These are phyloP conservation scores for Liodrosophila aerea DNA, from an alignment of 2,888 invertebrate genomes.

Conservation along the genomic window DNA sequence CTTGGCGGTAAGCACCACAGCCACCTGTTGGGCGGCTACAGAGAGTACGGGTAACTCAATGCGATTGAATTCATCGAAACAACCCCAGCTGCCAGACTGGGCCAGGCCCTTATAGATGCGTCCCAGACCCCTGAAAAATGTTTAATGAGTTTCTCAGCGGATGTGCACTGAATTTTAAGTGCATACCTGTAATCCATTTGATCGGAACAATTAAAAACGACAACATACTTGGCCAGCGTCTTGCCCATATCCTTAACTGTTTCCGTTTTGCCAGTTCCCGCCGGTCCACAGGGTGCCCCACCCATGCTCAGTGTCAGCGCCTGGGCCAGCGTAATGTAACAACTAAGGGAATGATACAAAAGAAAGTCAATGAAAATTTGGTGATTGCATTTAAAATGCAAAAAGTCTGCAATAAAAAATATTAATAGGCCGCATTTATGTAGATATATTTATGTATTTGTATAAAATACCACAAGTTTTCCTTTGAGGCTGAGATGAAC, in stretches of 20 bases:
- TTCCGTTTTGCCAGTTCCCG: conserved; percentile 99
- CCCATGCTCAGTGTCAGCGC: conserved; percentile 98
- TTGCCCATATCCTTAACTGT: conserved; percentile 99
- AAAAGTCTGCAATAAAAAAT: conserved; percentile 20
- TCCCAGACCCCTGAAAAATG: conserved; percentile 89
- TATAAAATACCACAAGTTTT: conserved; percentile 25
- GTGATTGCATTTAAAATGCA: conserved; percentile 49
- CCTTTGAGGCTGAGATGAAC: conserved; percentile 24
- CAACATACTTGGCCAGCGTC: conserved; percentile 97
- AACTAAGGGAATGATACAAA: conserved; percentile 84
- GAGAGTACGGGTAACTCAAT: conserved; percentile 96
- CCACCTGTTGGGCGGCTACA: conserved; percentile 98
- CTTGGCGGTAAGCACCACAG: conserved; percentile 94
- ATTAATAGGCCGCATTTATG: conserved; percentile 7
- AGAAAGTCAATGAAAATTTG: neutral
- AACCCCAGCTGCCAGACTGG: conserved; percentile 98
- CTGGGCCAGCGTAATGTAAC: conserved; percentile 98
- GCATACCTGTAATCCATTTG: conserved; percentile 95
- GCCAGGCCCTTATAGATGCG: conserved; percentile 97
- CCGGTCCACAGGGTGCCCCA: conserved; percentile 97
- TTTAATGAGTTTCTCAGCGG: conserved; percentile 18
- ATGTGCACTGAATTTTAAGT: conserved; percentile 44
- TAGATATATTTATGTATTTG: conserved; percentile 2
- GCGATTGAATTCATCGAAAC: conserved; percentile 98
- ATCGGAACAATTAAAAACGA: conserved; percentile 98